Evolutionary conservation across 2,888 invertebrate species (phyloP), one percentile per base, ranked within the genome.

Genomic region (Drosophila emarginata): DNA sequence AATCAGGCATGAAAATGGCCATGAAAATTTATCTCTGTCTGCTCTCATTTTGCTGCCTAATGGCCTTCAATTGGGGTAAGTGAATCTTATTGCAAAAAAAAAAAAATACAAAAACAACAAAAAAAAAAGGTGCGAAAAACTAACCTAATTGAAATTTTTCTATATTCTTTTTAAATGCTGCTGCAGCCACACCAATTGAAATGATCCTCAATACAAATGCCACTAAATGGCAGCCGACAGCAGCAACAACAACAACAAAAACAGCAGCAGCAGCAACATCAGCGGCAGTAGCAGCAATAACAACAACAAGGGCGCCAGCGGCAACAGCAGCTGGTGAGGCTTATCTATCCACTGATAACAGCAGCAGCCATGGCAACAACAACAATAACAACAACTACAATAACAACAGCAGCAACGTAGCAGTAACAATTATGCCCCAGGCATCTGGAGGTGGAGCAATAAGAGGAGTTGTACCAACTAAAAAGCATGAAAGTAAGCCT

Each of bases 401-500:
- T 39, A 50, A 26, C 40, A 64, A 58, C 53, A 67, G 58, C 36
- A 64, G 60, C 53, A 67, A 61, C 36, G 76, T 61, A 39, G 52
- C 63, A 50, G 56, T 67, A 50, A 28, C 71, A 59, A 65, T 72
- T 58, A 58, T 61, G 64, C 56, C 63, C 37, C 66, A 70, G 39
- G 61, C 39, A 23, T 51, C 50, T 50, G 64, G 61, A 32, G 26
- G 26, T 5, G 26, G 26, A 68, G 58, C 50, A 56, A 69, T 76
- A 72, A 61, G 65, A 70, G 59, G 67, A 72, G 62, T 64, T 73
- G 74, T 73, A 76, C 59, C 69, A 74, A 59, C 80, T 65, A 63
- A 84, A 69, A 85, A 85, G 74, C 84, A 72, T 64, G 80, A 88
- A 75, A 87, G 85, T 85, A 84, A 85, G 85, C 87, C 64, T 84